These are phyloP conservation scores for Hirtodrosophila duncani DNA, from an alignment of 2,888 invertebrate species.

Conservation along the genomic window DNA sequence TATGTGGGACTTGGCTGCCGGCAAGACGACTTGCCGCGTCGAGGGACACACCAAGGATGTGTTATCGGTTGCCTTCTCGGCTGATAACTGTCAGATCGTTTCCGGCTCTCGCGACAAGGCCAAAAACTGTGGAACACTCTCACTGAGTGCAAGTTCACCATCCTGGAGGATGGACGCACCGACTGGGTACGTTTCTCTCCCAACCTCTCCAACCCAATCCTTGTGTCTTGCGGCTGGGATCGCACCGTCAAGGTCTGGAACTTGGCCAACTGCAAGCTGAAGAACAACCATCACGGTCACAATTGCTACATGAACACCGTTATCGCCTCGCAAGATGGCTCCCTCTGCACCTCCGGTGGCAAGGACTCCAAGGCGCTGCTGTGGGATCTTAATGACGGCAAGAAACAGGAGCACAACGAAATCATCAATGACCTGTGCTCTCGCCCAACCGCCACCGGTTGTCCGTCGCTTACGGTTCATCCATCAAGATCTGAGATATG, in stretches of 20 bases:
- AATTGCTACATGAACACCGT: constrained; percentile 98
- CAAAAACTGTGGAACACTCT: constrained; percentile 99
- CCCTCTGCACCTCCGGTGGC: constrained; percentile 98
- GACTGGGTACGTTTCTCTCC: constrained; percentile 99
- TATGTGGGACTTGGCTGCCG: constrained; percentile 99
- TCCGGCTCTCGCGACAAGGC: constrained; percentile 99
- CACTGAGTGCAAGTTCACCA: constrained; percentile 99
- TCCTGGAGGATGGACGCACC: constrained; percentile 94
- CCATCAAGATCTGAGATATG: constrained; percentile 99
- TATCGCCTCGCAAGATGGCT: constrained; percentile 99
- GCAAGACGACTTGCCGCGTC: too few species aligned
- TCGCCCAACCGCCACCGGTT: constrained; percentile 99
- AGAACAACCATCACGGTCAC: constrained; percentile 97
- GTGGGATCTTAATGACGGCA: too few species aligned
- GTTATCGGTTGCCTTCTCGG: constrained; percentile 99
- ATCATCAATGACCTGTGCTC: constrained; percentile 98
- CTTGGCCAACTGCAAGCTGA: too few species aligned
- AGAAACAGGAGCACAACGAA: constrained; percentile 98
- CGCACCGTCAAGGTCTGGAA: too few species aligned
- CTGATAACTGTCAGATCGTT: constrained; percentile 99
- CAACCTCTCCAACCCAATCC: constrained; percentile 98
- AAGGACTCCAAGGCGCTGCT: constrained; percentile 99
- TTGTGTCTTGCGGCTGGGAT: too few species aligned
- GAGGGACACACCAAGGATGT: constrained; percentile 99
- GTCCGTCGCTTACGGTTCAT: constrained; percentile 98